Base-by-base conservation (phyloP, 1,140 invertebrate species). In the Bombus pascuorum region DNA sequence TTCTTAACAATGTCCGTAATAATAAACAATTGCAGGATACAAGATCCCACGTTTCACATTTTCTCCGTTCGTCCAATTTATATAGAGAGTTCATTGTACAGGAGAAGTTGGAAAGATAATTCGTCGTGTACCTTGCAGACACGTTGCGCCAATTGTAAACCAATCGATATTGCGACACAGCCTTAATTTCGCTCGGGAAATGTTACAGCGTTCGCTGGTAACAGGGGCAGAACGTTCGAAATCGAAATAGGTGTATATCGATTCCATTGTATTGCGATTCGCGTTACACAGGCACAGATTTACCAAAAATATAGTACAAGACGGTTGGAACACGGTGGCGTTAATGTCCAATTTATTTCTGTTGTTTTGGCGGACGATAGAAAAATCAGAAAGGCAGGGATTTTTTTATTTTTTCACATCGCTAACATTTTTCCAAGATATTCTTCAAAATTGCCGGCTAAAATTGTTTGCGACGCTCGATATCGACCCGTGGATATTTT, bases 111-210 rank as follows among this genome's bases (percentile, higher is more conserved):
- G 25, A 18, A 10, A 71, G 37, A 81, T 39, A 81, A 59, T 59
- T 57, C 68, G 28, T 32, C n/a, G 57, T 47, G 62, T n/a, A 80
- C 28, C n/a, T 72, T 72, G 42, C 42, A 25, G 81, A 57, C 32
- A 68, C 73, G 62, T 66, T 53, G 59, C 73, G 42, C 28, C 18
- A 47, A 77, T 57, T 68, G 44, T 70, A 76, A 66, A 76, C 59
- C 75, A 68, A 83, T 83, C 72, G 75, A 83, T 83, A 82, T 82
- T 42, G 62, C 62, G 73, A 77, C 62, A 76, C 39, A 37, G 34
- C 34, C 32, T 42, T 81, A 72, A 81, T 73, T 34, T 68, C 44
- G 44, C 25, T 32, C 65, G 18, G 34, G 65, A 68, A 75, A 42
- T n/a, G 37, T 71, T 71, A 71, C 37, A 71, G 34, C 37, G 34